These are phyloP conservation scores for Phoeniculus purpureus DNA, from an alignment of 2,797 vertebrate species.

Conservation along the genomic window DNA sequence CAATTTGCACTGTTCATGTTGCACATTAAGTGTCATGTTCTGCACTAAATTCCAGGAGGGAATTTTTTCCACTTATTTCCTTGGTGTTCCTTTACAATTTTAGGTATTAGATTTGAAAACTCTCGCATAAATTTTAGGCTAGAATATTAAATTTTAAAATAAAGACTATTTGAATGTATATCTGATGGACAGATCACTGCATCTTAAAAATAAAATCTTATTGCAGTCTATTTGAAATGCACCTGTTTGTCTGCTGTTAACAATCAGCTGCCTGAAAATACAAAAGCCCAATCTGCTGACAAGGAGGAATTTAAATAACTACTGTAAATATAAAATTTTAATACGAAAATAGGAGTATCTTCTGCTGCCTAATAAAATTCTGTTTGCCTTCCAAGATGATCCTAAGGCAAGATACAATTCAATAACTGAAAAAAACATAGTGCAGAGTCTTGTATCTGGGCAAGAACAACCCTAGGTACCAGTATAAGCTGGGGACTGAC, in stretches of 20 bases:
- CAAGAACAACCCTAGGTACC: too few species aligned
- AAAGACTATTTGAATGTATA: background rate
- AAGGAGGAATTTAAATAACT: background rate
- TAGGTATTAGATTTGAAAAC: background rate
- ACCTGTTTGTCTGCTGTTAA: background rate
- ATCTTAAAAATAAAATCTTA: background rate
- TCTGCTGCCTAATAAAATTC: background rate
- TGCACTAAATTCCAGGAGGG: background rate
- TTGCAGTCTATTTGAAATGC: background rate
- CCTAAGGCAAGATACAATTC: background rate
- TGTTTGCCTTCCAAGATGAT: background rate
- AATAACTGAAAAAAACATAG: background rate
- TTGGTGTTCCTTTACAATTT: background rate
- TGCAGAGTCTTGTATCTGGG: too few species aligned
- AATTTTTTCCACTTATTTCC: background rate
- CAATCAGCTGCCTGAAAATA: conserved; percentile 9
- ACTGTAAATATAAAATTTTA: background rate
- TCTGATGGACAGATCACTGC: background rate
- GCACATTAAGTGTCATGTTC: background rate
- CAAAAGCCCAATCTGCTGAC: background rate
- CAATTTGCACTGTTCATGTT: background rate
- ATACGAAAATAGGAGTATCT: background rate
- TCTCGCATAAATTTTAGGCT: background rate
- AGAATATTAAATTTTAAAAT: background rate
- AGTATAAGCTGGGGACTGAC: too few species aligned